A percentile compares a stretch with the other conserved stretches of the same genome.
Evolutionary conservation across 1,140 invertebrate species (phyloP).

Genomic region (Heliothis subflexa): DNA sequence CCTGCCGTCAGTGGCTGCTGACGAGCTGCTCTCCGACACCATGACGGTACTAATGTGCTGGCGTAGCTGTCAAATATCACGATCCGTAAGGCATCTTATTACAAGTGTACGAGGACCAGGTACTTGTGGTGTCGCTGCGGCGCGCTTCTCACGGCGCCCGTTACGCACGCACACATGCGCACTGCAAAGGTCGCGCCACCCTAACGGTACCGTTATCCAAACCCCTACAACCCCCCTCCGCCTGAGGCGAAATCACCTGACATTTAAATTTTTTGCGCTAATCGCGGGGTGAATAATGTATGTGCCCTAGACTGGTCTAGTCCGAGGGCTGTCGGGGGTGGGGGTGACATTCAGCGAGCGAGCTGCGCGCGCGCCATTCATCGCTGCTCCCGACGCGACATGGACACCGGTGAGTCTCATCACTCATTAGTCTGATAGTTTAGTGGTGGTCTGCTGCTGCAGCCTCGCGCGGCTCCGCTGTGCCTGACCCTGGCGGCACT

Average conservation of each 20-base stretch:
- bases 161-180: conserved; percentile 12
- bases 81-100: too few relatives aligned
- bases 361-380: conserved; percentile 53
- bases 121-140: too few relatives aligned
- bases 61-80: too few relatives aligned
- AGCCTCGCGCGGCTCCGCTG: background rate
- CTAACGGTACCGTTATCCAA: conserved; percentile 35
- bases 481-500: background rate
- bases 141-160: background rate
- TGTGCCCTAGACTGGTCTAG: conserved; percentile 38
- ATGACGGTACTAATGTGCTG: too few relatives aligned
- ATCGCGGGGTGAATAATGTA: conserved; percentile 45
- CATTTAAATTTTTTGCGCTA: conserved; percentile 58
- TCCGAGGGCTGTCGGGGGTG: background rate
- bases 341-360: conserved; percentile 54
- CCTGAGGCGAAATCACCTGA: conserved; percentile 49
- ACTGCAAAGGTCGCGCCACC: conserved; percentile 41
- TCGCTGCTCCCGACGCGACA: conserved; percentile 50
- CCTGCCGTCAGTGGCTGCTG: too few relatives aligned
- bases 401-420: conserved; percentile 66
- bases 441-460: background rate
- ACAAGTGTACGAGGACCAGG: too few relatives aligned
- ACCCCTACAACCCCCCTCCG: conserved; percentile 42
- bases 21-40: too few relatives aligned
- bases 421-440: conserved; percentile 8